phyloP scores from a whole-genome alignment of 37 sponge, comb jelly and placozoan species.

The Diacarnus erythraeanus region DNA sequence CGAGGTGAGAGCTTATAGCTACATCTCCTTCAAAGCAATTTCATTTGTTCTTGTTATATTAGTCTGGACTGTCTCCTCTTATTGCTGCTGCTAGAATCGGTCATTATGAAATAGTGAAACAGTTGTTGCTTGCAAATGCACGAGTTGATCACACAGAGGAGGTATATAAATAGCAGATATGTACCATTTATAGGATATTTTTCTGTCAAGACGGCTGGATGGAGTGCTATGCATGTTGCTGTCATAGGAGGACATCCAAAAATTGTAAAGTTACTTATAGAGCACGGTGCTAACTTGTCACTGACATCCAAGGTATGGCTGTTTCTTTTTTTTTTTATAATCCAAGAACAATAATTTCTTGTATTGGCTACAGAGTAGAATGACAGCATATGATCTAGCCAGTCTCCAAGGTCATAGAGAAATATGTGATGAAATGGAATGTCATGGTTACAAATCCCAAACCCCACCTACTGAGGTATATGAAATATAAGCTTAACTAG shows the following conservation, averaged over 20 bases:
- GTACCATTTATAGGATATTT: not conserved
- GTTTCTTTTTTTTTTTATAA: no score
- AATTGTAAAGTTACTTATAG: not conserved
- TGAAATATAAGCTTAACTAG: not conserved
- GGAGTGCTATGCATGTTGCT: not conserved
- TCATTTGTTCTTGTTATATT: not conserved
- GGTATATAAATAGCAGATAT: not conserved
- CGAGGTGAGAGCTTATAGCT: not conserved
- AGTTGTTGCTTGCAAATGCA: constrained; percentile 2
- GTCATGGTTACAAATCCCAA: not conserved
- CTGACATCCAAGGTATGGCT: not conserved
- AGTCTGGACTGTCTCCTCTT: not conserved
- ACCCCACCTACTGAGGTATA: not conserved
- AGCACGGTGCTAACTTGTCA: not conserved
- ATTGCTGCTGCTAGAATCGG: not conserved
- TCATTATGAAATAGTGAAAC: not conserved
- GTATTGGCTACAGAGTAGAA: no score
- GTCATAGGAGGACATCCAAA: not conserved
- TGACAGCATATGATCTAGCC: not conserved
- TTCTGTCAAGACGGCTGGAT: no score
- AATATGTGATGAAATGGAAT: not conserved
- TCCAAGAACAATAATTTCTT: no score
- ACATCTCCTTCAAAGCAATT: not conserved
- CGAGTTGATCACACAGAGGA: not conserved
- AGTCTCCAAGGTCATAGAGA: not conserved